These are phyloP conservation scores for Vidua chalybeata DNA, from an alignment of 2,113 vertebrate species.

Conservation along the genomic window DNA sequence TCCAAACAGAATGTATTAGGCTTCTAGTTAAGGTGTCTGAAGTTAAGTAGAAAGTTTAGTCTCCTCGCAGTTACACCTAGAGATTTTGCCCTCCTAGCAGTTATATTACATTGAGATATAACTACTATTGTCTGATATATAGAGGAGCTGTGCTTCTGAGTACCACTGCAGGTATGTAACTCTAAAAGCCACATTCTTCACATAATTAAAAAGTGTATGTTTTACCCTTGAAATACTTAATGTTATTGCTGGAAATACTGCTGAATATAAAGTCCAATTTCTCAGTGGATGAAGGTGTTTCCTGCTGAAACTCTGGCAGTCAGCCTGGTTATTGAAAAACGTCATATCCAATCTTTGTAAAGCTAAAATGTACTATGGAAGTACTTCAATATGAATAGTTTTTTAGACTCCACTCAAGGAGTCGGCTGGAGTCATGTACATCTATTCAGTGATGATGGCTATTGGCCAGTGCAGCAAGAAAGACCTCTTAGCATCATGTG, in stretches of 20 bases:
- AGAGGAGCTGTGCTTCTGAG: background rate
- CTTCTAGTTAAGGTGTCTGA: background rate
- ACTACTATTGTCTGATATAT: background rate
- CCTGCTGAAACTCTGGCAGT: background rate
- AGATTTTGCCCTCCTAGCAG: background rate
- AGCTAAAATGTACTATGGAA: background rate
- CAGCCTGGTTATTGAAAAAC: background rate
- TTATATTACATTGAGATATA: background rate
- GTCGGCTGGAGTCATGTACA: background rate
- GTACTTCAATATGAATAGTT: background rate
- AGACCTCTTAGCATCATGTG: background rate
- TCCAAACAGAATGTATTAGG: background rate
- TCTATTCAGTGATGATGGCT: background rate
- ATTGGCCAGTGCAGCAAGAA: background rate
- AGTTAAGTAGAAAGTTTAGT: background rate
- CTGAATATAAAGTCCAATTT: background rate
- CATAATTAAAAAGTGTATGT: background rate
- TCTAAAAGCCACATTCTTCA: background rate
- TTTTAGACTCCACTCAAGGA: background rate
- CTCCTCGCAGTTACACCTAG: background rate
- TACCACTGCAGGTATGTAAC: background rate
- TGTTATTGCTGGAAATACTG: background rate
- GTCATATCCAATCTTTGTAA: background rate
- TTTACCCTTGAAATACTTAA: background rate
- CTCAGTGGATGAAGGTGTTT: background rate